Base-by-base conservation (phyloP, 1,140 invertebrate genomes). In the Antheraea mylitta region DNA sequence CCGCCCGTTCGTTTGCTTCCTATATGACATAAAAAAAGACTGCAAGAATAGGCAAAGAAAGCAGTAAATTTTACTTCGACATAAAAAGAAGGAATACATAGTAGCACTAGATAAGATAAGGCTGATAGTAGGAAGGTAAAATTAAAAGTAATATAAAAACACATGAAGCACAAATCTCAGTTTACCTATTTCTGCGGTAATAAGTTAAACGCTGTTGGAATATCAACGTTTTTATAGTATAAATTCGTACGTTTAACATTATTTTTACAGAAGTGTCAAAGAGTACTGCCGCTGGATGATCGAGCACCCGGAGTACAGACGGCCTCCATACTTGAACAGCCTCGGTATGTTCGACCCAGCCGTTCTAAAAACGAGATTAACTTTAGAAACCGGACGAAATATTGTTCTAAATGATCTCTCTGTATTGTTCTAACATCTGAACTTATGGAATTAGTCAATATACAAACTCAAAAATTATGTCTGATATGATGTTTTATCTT, bases 261-360 rank as follows among this genome's bases (percentile, higher is more conserved):
- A 36, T 60, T 62, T 66, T 73, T 70, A 38, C 80, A 93, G 93
- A 73, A 92, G 92, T 48, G 92, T 93, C 0, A 90, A 89, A 71
- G 92, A 92, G 68, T 93, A 91, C 68, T 93, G 93, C 65, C 85
- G 90, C 37, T 93, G 92, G 92, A 91, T 93, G 80, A 90, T 91
- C 42, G 84, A 92, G 3, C 93, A 93, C 71, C 92, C 91, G 0
- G 88, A 93, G 60, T 71, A 89, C 67, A 79, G 86, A 16, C 78
- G 84, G 36, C 86, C 93, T 7, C 85, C 85, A 0, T 93, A 92
- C 71, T 78, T 93, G 18, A 86, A 68, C 61, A 90, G 86, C 62
- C 79, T 89, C 18, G 87, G 88, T 16, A 85, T 92, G 82, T 91
- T 93, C 69, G 86, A 91, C 64, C 69, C 81, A 0, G 83, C 78